Evolutionary conservation across 2,113 vertebrate species (phyloP), one percentile per base, ranked within the genome.

Genomic region (Cygnus buccinator): DNA sequence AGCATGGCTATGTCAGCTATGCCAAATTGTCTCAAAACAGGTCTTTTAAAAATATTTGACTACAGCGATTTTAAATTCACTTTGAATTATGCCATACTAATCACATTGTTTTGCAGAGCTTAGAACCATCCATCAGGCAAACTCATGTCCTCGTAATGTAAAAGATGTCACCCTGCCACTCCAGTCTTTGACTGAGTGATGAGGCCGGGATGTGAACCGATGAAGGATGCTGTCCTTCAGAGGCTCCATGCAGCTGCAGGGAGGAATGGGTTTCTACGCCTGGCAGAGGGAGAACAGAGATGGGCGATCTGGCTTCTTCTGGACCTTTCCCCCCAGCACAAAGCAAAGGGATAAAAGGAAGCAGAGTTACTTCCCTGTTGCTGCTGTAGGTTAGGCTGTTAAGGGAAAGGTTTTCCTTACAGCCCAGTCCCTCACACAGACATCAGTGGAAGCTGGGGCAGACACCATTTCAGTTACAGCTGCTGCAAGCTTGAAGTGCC

Each of bases 21-120:
- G 76, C 94, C 83, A 92, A 68, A 93, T 23, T 62, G 46, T 74
- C 84, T 90, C 35, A 68, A 66, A 96, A 89, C 35, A 90, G 19
- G 23, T 46, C 46, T 61, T 68, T 72, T 75, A 16, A 72, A 95
- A 84, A 84, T 6, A 67, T 31, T 55, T 48, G 44, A 65, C 39
- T 89, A 67, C 10, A 46, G 31, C n/a, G 44, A 72, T 75, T 84
- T 71, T 14, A 84, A 81, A 84, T 87, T 90, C 48, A 61, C 67
- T 90, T 80, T 92, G 67, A 95, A 63, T 86, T 61, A 74, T 72
- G 35, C 50, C 37, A 65, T 26, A 59, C 8, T 15, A 73, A 57
- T 58, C 44, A 83, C 57, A 43, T 13, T 89, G 31, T 55, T 90
- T 84, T 77, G 31, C 50, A 80, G 68, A 81, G 10, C 63, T 84